A percentile compares a stretch with the other conserved stretches of the same genome.
These are phyloP conservation scores for Torymus aiolomorphi DNA, from an alignment of 2,888 invertebrate species.

Conservation along the genomic window DNA sequence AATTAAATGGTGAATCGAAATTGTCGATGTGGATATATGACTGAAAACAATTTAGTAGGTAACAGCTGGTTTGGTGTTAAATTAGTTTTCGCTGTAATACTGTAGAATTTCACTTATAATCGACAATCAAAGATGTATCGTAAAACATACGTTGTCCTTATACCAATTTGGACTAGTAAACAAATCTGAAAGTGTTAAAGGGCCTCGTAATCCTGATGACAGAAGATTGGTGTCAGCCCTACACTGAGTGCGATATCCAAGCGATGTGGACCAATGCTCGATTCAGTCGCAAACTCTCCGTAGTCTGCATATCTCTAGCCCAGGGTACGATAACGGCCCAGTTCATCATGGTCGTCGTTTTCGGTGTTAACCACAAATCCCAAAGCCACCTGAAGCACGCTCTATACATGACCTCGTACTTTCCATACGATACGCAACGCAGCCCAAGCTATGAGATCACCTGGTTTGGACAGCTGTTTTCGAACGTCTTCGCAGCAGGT, in stretches of 20 bases:
- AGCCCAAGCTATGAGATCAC: constrained; percentile 63
- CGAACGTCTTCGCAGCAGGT: constrained; percentile 58
- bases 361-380: constrained; percentile 22
- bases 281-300: constrained; percentile 37
- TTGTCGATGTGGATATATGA: too few relatives aligned
- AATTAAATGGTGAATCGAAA: too few relatives aligned
- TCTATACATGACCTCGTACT: constrained; percentile 57
- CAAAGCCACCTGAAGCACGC: constrained; percentile 41
- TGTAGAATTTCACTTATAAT: too few relatives aligned
- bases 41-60: too few relatives aligned
- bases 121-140: too few relatives aligned
- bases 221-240: constrained; percentile 33
- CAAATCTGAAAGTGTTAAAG: constrained; percentile 22
- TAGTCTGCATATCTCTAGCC: constrained; percentile 31
- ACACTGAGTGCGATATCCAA: constrained; percentile 19
- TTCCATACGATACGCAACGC: constrained; percentile 62
- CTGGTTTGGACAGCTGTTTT: constrained; percentile 63
- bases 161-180: too few relatives aligned
- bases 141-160: too few relatives aligned
- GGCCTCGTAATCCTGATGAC: constrained; percentile 29
- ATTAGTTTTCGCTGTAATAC: too few relatives aligned
- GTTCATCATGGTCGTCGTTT: constrained; percentile 29
- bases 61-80: too few relatives aligned
- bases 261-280: constrained; percentile 26
- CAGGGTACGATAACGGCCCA: constrained; percentile 42